phyloP scores from a whole-genome alignment of 1,140 invertebrate species.

The Drosophila murphyi region DNA sequence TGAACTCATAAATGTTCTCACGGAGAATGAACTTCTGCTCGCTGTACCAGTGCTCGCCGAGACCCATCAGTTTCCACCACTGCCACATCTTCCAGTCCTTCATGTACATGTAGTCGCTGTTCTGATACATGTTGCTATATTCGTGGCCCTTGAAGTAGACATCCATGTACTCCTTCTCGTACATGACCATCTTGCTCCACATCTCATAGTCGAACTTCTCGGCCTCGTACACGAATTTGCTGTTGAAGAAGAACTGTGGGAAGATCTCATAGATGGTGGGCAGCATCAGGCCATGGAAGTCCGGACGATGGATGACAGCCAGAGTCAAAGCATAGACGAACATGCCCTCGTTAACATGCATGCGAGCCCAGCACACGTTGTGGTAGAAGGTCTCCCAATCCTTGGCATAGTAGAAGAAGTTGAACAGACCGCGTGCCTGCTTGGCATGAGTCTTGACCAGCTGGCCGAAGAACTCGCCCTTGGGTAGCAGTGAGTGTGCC shows the following conservation, averaged over 20 bases:
- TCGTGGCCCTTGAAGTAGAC: conserved; percentile 88
- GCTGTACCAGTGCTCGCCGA: conserved; percentile 71
- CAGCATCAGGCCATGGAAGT: conserved; percentile 86
- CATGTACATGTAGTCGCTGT: conserved; percentile 70
- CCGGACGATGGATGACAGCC: conserved; percentile 86
- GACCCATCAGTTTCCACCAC: conserved; percentile 83
- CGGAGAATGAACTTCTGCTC: conserved; percentile 74
- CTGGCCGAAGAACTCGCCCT: conserved; percentile 79
- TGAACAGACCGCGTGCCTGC: conserved; percentile 86
- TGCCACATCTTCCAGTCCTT: conserved; percentile 83
- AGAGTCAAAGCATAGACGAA: conserved; percentile 87
- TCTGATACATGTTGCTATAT: conserved; percentile 74
- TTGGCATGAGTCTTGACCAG: conserved; percentile 82
- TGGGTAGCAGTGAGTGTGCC: conserved; percentile 60
- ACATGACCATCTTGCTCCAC: conserved; percentile 77
- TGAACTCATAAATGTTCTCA: conserved; percentile 70
- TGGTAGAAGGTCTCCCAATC: conserved; percentile 88
- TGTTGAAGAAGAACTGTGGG: conserved; percentile 87
- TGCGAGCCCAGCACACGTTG: conserved; percentile 87
- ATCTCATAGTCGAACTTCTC: conserved; percentile 84
- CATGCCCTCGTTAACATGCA: conserved; percentile 87
- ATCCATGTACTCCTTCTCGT: conserved; percentile 85
- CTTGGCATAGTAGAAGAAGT: conserved; percentile 87
- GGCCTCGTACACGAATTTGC: conserved; percentile 86
- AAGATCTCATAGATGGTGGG: conserved; percentile 88